Evolutionary conservation across 2,888 invertebrate genomes (phyloP), one percentile per base, ranked within the genome.

Genomic region (Agrochola litura): DNA sequence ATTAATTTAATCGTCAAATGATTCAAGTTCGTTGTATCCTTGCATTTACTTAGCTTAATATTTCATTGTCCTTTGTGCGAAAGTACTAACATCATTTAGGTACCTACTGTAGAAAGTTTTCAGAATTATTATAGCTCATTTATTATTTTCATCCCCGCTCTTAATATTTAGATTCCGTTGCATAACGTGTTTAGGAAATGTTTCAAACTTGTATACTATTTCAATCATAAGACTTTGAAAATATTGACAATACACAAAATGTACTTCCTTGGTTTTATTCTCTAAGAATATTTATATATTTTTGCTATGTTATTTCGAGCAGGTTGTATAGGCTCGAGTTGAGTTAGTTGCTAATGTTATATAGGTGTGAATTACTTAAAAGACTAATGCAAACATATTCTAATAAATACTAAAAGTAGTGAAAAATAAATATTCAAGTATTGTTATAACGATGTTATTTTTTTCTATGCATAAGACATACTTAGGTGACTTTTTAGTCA

Each of bases 321-420:
- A 58, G 25, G 25, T 43, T 69, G 49, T 68, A 30, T 30, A 67
- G 8, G 77, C 84, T 86, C 83, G 61, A 56, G 9, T 73, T 73
- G 9, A 73, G 73, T 77, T 77, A 68, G 70, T 77, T 79, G 86
- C 84, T 84, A 77, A 78, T 81, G 41, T 74, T 76, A 85, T 52
- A 61, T 77, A 86, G 46, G 54, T 63, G 76, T 67, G 25, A 79
- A 79, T 77, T 78, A 82, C 72, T 77, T 83, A 85, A 84, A 88
- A 82, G 84, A 84, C 78, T 86, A 86, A 86, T 73, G 64, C 49
- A 81, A 81, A 86, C 81, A 86, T 88, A 86, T 84, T 86, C 56
- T 80, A 81, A 80, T 68, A 74, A 79, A 61, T 70, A 82, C 22
- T 74, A 68, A 76, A 68, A 60, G 22, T 73, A 79, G 69, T 75